Base-by-base conservation (phyloP, 2,113 vertebrate species). In the Gasterosteus aculeatus region DNA sequence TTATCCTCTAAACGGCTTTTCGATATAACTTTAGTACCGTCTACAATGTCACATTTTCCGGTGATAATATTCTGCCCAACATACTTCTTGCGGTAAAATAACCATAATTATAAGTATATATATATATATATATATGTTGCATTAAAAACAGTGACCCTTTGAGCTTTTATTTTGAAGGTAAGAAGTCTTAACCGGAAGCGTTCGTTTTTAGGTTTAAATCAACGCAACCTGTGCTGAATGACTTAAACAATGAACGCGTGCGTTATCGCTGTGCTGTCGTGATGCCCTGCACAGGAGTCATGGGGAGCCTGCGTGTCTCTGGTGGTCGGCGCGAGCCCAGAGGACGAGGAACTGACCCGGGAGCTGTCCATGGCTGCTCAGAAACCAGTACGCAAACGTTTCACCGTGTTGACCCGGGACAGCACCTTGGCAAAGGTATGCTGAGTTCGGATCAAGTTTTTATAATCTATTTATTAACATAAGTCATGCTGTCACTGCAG, bases 241-340 rank as follows among this genome's bases (percentile, higher is more conserved):
- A 44, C 35, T 22, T 35, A 19, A 22, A 26, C 54, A 9, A 14
- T 79, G 46, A 14, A 12, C 3, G 14, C 10, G 31, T 69, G n/a
- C 58, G 7, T 58, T 2, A 54, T 42, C 1, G 35, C 35, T 38
- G 35, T 38, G 35, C 35, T 38, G 35, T 6, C 35, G 35, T 15
- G 10, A 19, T 47, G 1, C 1, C 8, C 0, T 54, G 33, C 56
- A 26, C 88, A 98, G 97, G 94, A 92, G 4, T 85, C 91, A 1
- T 98, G 97, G 97, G 91, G 86, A 54, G 93, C 93, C 14, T 94
- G 92, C 85, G 76, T 97, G 0, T 84, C 93, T 61, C 84, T 96
- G 0, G 70, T 97, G 69, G 91, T 95, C 33, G 96, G 92, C 39
- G 78, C 70, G 31, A 87, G 75, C 64, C 51, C 15, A 3, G 93